Base-by-base conservation (phyloP, 2,797 vertebrate genomes). In the Phylloscopus collybita region DNA sequence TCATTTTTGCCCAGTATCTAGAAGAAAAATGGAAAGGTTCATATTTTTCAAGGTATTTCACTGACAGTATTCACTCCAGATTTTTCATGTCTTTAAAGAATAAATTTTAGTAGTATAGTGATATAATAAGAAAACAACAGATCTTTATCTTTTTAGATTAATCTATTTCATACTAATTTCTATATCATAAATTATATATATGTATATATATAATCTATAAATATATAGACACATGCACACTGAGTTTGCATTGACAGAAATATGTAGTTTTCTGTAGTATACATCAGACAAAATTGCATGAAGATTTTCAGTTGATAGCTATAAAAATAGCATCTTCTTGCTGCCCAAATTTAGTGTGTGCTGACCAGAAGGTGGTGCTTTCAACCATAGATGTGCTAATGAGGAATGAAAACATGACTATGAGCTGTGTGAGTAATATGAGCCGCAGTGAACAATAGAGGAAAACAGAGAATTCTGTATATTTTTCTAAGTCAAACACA, bases 351-450 rank as follows among this genome's bases (percentile, higher is more conserved):
- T 66, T 34, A 51, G 60, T 57, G 53, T 65, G 11, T 19, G 4
- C 49, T 66, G 53, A 66, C 96, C 95, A 96, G 94, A 91, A 97
- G 96, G 71, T 97, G 95, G 95, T 81, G 82, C 93, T 95, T 97
- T 97, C 81, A 97, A 66, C 78, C 76, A 89, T 4, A 88, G 16
- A 87, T 67, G 12, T 64, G 50, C 22, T 78, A 23, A 59, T 75
- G 6, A 3, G n/a, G 12, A 57, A 86, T 85, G 12, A 59, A 88
- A 40, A 53, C 21, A 50, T 5, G 10, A 25, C 45, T 44, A 93
- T 34, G 7, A 72, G 14, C 14, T 32, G 10, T 45, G 20, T 59
- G 49, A 92, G 66, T 27, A 59, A 44, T 51, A 51, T 36, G 59
- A 62, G 21, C 30, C 71, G 57, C 74, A 81, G 56, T 51, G 87